Conservation (phyloP, 2,888 invertebrate species). For the Aethes cnicana region DNA sequence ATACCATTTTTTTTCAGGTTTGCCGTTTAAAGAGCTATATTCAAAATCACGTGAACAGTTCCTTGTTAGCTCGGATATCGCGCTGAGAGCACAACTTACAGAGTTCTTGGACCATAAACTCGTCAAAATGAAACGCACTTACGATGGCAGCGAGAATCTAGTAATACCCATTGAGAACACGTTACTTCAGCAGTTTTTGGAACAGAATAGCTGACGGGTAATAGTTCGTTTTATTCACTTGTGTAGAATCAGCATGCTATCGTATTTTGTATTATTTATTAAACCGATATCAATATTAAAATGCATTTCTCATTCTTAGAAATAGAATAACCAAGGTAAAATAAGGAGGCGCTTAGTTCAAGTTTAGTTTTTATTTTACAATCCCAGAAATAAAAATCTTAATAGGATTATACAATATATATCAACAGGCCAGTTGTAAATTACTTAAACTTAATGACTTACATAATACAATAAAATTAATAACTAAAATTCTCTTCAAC, state of each 20-base stretch:
- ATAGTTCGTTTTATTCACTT: not conserved
- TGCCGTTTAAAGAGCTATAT: slow-evolving; percentile 94
- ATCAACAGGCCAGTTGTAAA: slow-evolving; percentile 82
- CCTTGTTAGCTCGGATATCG: slow-evolving; percentile 95
- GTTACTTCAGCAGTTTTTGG: slow-evolving; percentile 90
- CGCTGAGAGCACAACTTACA: slow-evolving; percentile 93
- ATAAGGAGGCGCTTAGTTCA: slow-evolving; percentile 52
- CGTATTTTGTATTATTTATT: slow-evolving; percentile 19
- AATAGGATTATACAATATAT: slow-evolving; percentile 82
- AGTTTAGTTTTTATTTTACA: slow-evolving; percentile 80
- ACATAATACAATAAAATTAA: slow-evolving; percentile 82
- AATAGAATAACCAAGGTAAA: not conserved
- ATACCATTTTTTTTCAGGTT: slow-evolving; percentile 80
- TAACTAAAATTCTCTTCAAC: slow-evolving; percentile 82
- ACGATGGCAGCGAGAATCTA: slow-evolving; percentile 92
- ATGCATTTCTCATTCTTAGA: not conserved
- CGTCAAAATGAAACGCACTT: slow-evolving; percentile 89
- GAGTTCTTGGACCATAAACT: slow-evolving; percentile 98
- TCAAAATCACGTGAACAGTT: slow-evolving; percentile 93
- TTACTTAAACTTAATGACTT: slow-evolving; percentile 83
- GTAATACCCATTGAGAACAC: slow-evolving; percentile 88
- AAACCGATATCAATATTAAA: not conserved
- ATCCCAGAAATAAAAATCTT: slow-evolving; percentile 82
- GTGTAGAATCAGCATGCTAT: not conserved
- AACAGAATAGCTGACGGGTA: slow-evolving; percentile 68